Base-by-base conservation (phyloP, 1,140 invertebrate genomes). In the Nasonia vitripennis region DNA sequence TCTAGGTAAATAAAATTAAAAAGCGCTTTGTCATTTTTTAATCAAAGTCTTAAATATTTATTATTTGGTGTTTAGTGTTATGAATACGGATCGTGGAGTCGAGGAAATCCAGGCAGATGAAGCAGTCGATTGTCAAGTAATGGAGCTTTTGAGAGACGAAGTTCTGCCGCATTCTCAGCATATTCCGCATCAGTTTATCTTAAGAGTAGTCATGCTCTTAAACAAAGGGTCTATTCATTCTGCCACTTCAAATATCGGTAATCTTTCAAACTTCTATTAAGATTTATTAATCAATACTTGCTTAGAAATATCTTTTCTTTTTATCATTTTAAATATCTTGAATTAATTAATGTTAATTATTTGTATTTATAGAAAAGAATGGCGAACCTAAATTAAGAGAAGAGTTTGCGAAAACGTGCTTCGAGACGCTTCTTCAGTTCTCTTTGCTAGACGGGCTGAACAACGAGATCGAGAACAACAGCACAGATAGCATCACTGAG, bases 401-500 rank as follows among this genome's bases (percentile, higher is more conserved):
- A 93, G 98, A 99, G 90, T 99, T 99, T 94, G 98, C 98, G 31
- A 97, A 98, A 90, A 97, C 97, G 0, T 99, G 98, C 91, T 99
- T 99, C 91, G 98, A 99, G 93, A 99, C 98, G 1, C 94, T 99
- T 31, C 94, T 99, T 17, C 98, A 99, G 92, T 99, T 99, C 94
- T 98, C 98, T 1, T 94, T 96, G 85, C 94, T 96, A 45, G 96
- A 97, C 90, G 96, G 96, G 87, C 88, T 95, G 68, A 94, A 93
- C 87, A 92, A 93, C 84, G 94, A 94, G 78, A 88, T 92, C 85
- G 93, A 94, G 80, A 71, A 55, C 23, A 80, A 31, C n/a, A 48
- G 20, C 3, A 70, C 9, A 5, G 85, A 83, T 20, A 91, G 91
- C 68, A 94, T 93, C 73, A 23, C 83, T 23, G 91, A 93, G 34